phyloP scores from a whole-genome alignment of 2,797 vertebrate genomes.

The Bufotes viridis region DNA sequence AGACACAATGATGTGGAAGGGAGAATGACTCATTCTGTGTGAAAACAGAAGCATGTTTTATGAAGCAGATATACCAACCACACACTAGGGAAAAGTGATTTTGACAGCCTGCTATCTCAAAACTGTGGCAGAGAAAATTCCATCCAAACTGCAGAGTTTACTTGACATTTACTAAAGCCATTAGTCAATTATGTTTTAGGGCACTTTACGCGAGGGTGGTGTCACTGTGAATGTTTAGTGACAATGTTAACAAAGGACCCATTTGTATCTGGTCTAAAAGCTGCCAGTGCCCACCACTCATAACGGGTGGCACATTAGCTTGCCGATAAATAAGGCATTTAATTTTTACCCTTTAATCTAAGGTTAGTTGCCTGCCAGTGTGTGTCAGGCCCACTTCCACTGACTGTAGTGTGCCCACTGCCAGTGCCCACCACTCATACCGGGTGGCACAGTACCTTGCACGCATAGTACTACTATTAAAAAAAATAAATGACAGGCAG shows the following conservation, averaged over 20 bases:
- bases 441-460: too few species aligned
- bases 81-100: background rate
- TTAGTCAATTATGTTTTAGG: background rate
- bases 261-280: background rate
- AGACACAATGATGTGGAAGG: background rate
- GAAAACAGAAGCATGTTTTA: slow-evolving; percentile 4
- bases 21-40: background rate
- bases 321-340: too few species aligned
- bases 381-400: too few species aligned
- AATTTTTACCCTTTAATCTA: too few species aligned
- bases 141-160: background rate
- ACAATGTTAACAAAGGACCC: background rate
- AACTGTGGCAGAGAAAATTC: slow-evolving; percentile 1
- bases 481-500: too few species aligned
- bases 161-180: slow-evolving; percentile 1
- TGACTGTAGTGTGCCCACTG: too few species aligned
- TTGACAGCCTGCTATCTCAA: background rate
- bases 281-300: too few species aligned
- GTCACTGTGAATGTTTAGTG: background rate
- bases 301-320: too few species aligned
- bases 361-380: too few species aligned
- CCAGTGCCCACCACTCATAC: too few species aligned
- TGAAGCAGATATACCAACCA: background rate
- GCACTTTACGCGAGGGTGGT: background rate
- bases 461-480: too few species aligned